phyloP scores from a whole-genome alignment of 2,797 vertebrate genomes.

The Coregonus ussuriensis region DNA sequence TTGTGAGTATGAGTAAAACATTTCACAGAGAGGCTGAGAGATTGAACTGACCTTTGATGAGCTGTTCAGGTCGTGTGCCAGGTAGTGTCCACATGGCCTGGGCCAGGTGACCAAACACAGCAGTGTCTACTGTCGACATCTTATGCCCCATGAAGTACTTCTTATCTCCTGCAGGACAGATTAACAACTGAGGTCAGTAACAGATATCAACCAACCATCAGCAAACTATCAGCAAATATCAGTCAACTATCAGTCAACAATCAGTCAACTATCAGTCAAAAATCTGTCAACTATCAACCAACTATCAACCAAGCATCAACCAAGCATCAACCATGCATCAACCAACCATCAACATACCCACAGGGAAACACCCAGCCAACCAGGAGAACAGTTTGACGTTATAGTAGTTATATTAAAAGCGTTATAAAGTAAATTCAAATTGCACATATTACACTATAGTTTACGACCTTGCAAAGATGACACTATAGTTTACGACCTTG shows the following conservation, averaged over 20 bases:
- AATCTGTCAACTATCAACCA: too few relatives aligned
- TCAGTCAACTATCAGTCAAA: too few relatives aligned
- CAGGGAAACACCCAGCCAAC: not conserved
- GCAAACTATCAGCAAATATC: too few relatives aligned
- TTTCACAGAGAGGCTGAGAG: not conserved
- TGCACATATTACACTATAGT: not conserved
- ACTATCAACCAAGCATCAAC: too few relatives aligned
- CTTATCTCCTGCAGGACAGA: conserved; percentile 85
- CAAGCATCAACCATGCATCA: too few relatives aligned
- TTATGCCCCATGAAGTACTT: conserved; percentile 97
- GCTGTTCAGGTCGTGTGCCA: conserved; percentile 90
- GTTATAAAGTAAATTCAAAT: not conserved
- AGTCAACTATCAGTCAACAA: too few relatives aligned
- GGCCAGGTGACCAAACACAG: conserved; percentile 94
- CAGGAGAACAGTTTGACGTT: not conserved
- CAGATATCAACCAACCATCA: not conserved
- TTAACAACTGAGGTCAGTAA: not conserved
- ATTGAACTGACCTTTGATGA: conserved; percentile 88
- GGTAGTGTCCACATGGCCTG: conserved; percentile 98
- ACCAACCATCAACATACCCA: not conserved
- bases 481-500: not conserved
- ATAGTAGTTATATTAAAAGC: not conserved
- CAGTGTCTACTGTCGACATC: conserved; percentile 92
- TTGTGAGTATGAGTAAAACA: not conserved
- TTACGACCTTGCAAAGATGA: not conserved